These are phyloP conservation scores for Elmis aenea DNA, from an alignment of 2,888 invertebrate species.

Conservation along the genomic window DNA sequence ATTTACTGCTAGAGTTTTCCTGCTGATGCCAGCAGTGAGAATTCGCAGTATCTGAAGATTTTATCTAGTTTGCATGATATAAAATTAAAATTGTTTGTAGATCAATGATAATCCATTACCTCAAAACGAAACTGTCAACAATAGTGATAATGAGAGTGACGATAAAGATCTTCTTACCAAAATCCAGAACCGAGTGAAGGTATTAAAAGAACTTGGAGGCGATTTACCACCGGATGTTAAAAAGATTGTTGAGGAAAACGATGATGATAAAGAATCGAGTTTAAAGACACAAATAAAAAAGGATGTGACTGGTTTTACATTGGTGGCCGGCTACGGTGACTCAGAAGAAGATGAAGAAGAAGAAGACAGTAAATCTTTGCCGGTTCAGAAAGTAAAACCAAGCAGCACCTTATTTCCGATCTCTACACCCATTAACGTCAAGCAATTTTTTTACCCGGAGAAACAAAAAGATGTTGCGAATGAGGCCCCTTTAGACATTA, in stretches of 20 bases:
- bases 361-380: slow-evolving; percentile 17
- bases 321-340: slow-evolving; percentile 54
- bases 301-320: slow-evolving; percentile 39
- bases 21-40: too few species aligned
- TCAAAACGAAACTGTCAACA: not conserved
- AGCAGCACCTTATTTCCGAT: slow-evolving; percentile 49
- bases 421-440: slow-evolving; percentile 41
- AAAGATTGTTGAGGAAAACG: slow-evolving; percentile 27
- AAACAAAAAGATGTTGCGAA: slow-evolving; percentile 11
- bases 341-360: slow-evolving; percentile 50
- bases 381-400: slow-evolving; percentile 4
- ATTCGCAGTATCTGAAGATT: slow-evolving; percentile 42
- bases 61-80: slow-evolving; percentile 13
- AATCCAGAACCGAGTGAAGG: slow-evolving; percentile 45
- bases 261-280: slow-evolving; percentile 1
- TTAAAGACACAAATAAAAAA: slow-evolving; percentile 15
- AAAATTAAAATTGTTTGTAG: too few species aligned
- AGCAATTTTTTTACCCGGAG: slow-evolving; percentile 30
- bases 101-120: too few species aligned
- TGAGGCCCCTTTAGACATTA: slow-evolving; percentile 38
- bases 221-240: slow-evolving; percentile 41
- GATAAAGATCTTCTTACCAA: slow-evolving; percentile 45
- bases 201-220: slow-evolving; percentile 44
- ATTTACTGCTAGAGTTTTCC: slow-evolving; percentile 43
- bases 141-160: slow-evolving; percentile 27